phyloP scores from a whole-genome alignment of 2,797 vertebrate genomes.

The Mormyrus hasselquistii region DNA sequence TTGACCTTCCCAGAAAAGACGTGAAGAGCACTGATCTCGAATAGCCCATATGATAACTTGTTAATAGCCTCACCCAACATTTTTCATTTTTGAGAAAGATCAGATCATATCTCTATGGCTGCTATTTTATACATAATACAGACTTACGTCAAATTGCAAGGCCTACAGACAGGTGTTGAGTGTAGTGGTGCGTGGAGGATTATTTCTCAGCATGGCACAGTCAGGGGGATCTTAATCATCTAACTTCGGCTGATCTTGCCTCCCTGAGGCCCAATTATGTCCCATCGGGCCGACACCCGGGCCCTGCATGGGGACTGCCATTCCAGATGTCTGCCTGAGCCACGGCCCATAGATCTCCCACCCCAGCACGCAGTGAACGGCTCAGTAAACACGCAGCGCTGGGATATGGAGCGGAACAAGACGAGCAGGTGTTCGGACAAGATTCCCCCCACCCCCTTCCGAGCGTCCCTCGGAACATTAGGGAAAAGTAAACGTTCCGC shows the following conservation, averaged over 20 bases:
- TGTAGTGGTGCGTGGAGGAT: neutral
- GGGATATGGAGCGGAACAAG: constrained; percentile 22
- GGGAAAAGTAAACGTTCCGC: constrained; percentile 9
- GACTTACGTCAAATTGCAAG: neutral
- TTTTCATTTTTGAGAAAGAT: neutral
- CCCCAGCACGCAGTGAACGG: constrained; percentile 31
- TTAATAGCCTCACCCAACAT: neutral
- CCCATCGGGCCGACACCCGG: constrained; percentile 20
- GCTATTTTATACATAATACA: neutral
- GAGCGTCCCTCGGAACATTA: constrained; percentile 8
- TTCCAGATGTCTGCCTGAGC: constrained; percentile 46
- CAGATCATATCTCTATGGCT: neutral
- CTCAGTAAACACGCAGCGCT: constrained; percentile 43
- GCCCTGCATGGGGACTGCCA: constrained; percentile 20
- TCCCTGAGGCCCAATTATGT: constrained; percentile 34
- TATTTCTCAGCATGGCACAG: constrained; percentile 24
- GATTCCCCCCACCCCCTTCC: neutral
- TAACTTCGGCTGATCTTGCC: constrained; percentile 13
- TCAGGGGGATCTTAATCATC: constrained; percentile 14
- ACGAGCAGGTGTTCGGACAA: constrained; percentile 41
- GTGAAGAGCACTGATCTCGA: constrained; percentile 15
- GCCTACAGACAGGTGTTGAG: constrained; percentile 8
- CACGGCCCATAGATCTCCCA: constrained; percentile 1
- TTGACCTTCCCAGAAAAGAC: neutral
- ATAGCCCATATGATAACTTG: constrained; percentile 9